Evolutionary conservation across 1,140 invertebrate genomes (phyloP).

Genomic region (Hyposmocoma kahamanoa): DNA sequence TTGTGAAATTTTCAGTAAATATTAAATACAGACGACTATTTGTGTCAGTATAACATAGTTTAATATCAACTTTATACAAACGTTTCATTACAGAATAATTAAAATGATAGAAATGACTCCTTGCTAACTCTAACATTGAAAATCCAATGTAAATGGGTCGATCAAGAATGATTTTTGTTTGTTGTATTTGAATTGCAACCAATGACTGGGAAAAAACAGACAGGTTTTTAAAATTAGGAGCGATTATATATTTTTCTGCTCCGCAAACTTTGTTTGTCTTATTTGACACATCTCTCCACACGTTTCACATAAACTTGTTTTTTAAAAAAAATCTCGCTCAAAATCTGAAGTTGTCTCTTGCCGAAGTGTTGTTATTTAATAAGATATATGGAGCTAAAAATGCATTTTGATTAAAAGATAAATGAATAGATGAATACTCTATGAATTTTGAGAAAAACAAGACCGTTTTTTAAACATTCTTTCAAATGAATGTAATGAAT

Average conservation of each 20-base stretch:
- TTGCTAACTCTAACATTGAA: conserved; percentile 15
- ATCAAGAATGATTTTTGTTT: conserved; percentile 32
- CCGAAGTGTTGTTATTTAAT: conserved; percentile 7
- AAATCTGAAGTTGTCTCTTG: conserved; percentile 6
- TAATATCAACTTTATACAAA: conserved; percentile 5
- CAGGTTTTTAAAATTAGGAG: conserved; percentile 40
- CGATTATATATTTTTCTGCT: conserved; percentile 18
- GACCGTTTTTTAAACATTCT: conserved; percentile 9
- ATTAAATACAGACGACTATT: conserved; percentile 17
- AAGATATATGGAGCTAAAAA: conserved; percentile 7
- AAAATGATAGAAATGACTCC: conserved; percentile 17
- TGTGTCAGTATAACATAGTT: conserved; percentile 16
- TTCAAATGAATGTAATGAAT: conserved; percentile 10
- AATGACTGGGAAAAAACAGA: conserved; percentile 46
- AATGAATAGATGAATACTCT: too few relatives aligned
- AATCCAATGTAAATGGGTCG: conserved; percentile 24
- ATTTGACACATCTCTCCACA: conserved; percentile 17
- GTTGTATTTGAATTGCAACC: conserved; percentile 37
- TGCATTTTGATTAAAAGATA: conserved; percentile 1
- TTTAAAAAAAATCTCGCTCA: conserved; percentile 10
- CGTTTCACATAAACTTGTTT: conserved; percentile 16
- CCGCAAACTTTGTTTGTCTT: conserved; percentile 7
- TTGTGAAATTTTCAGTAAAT: conserved; percentile 13
- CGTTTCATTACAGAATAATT: conserved; percentile 16
- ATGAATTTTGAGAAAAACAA: conserved; percentile 8